Conservation (phyloP, 2,113 vertebrate species). For the Boleophthalmus pectinirostris region DNA sequence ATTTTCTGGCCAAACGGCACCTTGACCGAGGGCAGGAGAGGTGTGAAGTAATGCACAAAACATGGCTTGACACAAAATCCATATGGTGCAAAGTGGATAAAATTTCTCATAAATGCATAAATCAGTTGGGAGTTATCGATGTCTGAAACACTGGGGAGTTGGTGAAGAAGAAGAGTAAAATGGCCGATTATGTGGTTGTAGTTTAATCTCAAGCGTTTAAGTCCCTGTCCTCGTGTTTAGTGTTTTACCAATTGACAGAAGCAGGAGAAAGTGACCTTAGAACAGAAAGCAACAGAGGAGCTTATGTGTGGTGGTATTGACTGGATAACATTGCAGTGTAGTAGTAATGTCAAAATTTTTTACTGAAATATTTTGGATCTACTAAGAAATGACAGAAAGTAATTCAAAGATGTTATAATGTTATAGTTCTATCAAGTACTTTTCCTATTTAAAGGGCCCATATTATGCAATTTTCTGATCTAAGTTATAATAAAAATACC, state of each 20-base stretch:
- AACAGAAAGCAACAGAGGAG: background rate
- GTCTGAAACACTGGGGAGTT: slow-evolving; percentile 12
- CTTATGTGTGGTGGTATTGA: background rate
- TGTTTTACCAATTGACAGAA: slow-evolving; percentile 2
- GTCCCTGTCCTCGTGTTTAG: background rate
- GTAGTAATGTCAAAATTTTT: too few relatives aligned
- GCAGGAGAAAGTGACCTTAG: background rate
- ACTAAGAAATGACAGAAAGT: too few relatives aligned
- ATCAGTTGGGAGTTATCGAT: slow-evolving; percentile 49
- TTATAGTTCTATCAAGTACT: too few relatives aligned
- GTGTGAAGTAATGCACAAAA: slow-evolving; percentile 48
- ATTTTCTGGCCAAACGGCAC: slow-evolving; percentile 17
- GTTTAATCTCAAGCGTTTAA: background rate
- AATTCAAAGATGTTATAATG: too few relatives aligned
- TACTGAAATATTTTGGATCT: too few relatives aligned
- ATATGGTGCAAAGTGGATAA: slow-evolving; percentile 50
- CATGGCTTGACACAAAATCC: slow-evolving; percentile 60
- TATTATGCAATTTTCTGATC: too few relatives aligned
- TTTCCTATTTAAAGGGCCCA: too few relatives aligned
- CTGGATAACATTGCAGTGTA: background rate
- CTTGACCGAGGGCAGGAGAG: slow-evolving; percentile 23
- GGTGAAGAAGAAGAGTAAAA: slow-evolving; percentile 5
- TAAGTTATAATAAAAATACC: too few relatives aligned
- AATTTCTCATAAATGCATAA: slow-evolving; percentile 46
- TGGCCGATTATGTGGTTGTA: background rate